Percentiles rank a stretch among this genome's conserved stretches.
These are phyloP conservation scores for Sinocyclocheilus grahami DNA, from an alignment of 2,113 vertebrate species.

Conservation along the genomic window DNA sequence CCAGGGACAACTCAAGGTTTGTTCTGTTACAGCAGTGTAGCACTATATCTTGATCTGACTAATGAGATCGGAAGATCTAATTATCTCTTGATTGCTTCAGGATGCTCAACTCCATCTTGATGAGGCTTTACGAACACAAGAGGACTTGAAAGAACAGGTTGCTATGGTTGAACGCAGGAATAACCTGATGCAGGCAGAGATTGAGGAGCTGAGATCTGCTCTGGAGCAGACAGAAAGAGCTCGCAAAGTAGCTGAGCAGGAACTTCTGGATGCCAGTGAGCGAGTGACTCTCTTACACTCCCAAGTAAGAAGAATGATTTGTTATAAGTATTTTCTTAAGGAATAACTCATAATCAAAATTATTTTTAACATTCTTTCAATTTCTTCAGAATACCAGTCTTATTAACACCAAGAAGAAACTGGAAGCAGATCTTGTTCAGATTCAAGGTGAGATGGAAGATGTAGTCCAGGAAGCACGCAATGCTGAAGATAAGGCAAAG, in stretches of 20 bases:
- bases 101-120: slow-evolving; percentile 85
- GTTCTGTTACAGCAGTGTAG: background rate
- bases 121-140: slow-evolving; percentile 80
- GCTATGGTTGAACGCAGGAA: slow-evolving; percentile 86
- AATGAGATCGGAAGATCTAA: background rate
- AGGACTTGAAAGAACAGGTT: slow-evolving; percentile 84
- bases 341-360: background rate
- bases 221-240: slow-evolving; percentile 84
- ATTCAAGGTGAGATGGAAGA: slow-evolving; percentile 89
- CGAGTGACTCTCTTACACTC: slow-evolving; percentile 87
- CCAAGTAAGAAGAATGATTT: slow-evolving; percentile 74
- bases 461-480: slow-evolving; percentile 81
- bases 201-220: slow-evolving; percentile 82
- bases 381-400: slow-evolving; percentile 87
- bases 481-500: slow-evolving; percentile 82
- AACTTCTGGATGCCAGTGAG: slow-evolving; percentile 86
- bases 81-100: slow-evolving; percentile 59
- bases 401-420: slow-evolving; percentile 91
- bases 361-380: background rate
- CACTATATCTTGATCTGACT: background rate
- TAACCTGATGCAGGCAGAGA: slow-evolving; percentile 83
- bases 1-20: slow-evolving; percentile 72
- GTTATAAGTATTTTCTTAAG: background rate
- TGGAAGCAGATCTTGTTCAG: slow-evolving; percentile 86
- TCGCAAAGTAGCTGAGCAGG: slow-evolving; percentile 87